Evolutionary conservation across 2,888 invertebrate species (phyloP), one percentile per base, ranked within the genome.

Genomic region (Tineola bisselliella): DNA sequence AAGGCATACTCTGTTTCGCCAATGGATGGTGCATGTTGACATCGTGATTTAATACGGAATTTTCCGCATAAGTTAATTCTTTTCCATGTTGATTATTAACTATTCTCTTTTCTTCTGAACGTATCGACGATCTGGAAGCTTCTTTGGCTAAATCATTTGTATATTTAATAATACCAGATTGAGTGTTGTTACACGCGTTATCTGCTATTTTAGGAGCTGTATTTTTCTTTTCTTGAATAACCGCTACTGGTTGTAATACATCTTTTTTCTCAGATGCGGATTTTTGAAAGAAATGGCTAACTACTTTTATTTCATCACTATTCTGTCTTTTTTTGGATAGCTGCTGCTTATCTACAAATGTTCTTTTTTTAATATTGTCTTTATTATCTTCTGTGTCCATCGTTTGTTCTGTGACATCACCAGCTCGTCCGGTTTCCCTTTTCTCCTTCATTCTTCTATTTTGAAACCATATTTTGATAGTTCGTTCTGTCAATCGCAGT

Each of bases 401-500:
- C 5, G 4, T 52, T 25, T 6, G n/a, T 56, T 56, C 56, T 56
- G 8, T 11, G 19, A 18, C 10, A 18, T 19, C 25, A 11, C 6
- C 25, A 11, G 19, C 2, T 25, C n/a, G 19, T 56, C 25, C 25
- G 15, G 6, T 15, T 33, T 58, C 58, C 8, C 90, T 92, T 71
- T 92, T 92, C 70, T 87, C 86, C 66, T 91, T 92, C 93, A 94
- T 94, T 6, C 94, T 81, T 0, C 94, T 84, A 73, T 94, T 94
- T 73, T 95, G 94, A 70, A 94, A 95, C 94, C 94, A 94, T 62
- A 94, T 92, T 75, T 94, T 95, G 31, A 95, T 90, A 66, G 94
- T 93, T 61, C 91, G 82, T 69, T 95, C 94, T 0, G 90, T 86
- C 10, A 95, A 87, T 58, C 87, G 87, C 0, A 94, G 79, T 0